phyloP scores from a whole-genome alignment of 35 echinoderm and acorn worm species.

The Ophioderma brevispina region DNA sequence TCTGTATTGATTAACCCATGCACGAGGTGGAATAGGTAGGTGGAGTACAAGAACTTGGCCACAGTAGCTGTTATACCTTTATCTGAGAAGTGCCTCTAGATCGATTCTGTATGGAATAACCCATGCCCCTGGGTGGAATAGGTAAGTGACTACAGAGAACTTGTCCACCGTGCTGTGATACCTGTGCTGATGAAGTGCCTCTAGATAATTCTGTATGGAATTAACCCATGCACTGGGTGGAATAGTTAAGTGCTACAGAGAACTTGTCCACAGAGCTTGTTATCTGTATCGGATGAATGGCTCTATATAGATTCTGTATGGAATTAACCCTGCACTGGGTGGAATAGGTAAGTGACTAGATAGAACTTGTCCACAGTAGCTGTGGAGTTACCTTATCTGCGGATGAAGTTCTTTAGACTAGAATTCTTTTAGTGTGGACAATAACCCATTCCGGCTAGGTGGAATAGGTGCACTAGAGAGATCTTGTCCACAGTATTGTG shows the following conservation, averaged over 20 bases:
- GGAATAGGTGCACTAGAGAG: too few species aligned
- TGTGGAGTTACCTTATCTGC: too few species aligned
- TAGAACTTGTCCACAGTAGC: conserved; percentile 96
- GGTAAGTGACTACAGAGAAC: too few species aligned
- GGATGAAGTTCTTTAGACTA: too few species aligned
- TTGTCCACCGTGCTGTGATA: too few species aligned
- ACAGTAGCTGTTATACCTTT: conserved; percentile 86
- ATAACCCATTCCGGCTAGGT: too few species aligned
- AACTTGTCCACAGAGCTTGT: conserved; percentile 92
- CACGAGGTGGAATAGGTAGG: conserved; percentile 83
- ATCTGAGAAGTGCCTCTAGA: conserved; percentile 87
- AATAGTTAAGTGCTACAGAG: conserved; percentile 74
- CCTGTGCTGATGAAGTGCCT: too few species aligned
- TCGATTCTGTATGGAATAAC: conserved; percentile 78
- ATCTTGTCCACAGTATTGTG: too few species aligned
- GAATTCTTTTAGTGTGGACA: too few species aligned
- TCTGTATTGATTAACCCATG: conserved; percentile 74
- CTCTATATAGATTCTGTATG: conserved; percentile 75
- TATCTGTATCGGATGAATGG: conserved; percentile 83
- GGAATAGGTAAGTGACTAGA: conserved; percentile 73
- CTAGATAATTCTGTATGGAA: too few species aligned
- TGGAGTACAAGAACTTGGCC: conserved; percentile 87
- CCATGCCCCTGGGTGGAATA: conserved; percentile 74
- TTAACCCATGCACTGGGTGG: too few species aligned
- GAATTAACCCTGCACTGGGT: conserved; percentile 81